Base-by-base conservation (phyloP, 2,113 vertebrate species). In the Nesogale talazaci region DNA sequence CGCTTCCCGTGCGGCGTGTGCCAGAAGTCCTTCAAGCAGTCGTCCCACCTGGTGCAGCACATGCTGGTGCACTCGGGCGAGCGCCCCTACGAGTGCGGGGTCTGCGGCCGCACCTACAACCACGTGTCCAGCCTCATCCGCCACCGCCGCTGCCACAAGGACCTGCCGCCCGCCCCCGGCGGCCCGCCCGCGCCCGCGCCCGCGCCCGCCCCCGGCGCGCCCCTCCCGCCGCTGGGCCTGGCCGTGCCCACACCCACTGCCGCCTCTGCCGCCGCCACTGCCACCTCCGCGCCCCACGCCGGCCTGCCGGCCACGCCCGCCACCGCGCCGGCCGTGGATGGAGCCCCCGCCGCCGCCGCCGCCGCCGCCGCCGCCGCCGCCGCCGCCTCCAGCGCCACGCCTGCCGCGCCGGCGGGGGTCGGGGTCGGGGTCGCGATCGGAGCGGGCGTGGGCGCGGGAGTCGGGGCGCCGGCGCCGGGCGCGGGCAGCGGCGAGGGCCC, bases 81-180 rank as follows among this genome's bases (percentile, higher is more conserved):
- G 88, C 76, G 98, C 29, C 98, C 98, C 0, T 98, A 98, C 0
- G 97, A 98, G 80, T 98, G 98, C 40, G 96, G 97, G 6, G 95
- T 97, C 31, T 98, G 98, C 0, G 98, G 98, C 27, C 98, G 97
- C 27, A 96, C 97, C 87, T 98, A 98, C 88, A 98, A 98, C 92
- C 98, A 98, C 29, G 97, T 98, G 22, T 98, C 98, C 93, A 98
- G 98, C 91, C 97, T 98, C 79, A 97, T 98, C 88, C 97, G 98
- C 36, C 98, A 98, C 90, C 97, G 97, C 0, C 97, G 98, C 46
- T 98, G 98, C 92, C 98, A 98, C 86, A 97, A 95, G 23, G 98
- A 98, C 0, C 19, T 36, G 16, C 94, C 94, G 10, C 95, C 46
- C 46, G 46, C 46, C 10, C 27, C 4, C 85, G 29, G n/a, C 92